These are phyloP conservation scores for Murina feae DNA, from an alignment of 2,113 vertebrate species.

Conservation along the genomic window DNA sequence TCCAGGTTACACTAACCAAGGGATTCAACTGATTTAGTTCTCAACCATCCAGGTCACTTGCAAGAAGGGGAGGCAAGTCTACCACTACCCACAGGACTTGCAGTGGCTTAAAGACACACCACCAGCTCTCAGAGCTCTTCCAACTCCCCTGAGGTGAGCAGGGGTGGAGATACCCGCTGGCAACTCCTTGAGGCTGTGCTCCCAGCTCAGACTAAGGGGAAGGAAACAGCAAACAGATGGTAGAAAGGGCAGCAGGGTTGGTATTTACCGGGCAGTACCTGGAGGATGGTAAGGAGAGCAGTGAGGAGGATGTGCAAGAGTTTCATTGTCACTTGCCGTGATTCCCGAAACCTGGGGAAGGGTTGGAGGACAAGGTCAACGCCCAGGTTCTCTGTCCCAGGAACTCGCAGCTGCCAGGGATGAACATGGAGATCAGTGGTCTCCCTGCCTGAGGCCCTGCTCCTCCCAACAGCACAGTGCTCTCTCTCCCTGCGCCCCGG, in stretches of 20 bases:
- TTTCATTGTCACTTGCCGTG: background rate
- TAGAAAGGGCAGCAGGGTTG: background rate
- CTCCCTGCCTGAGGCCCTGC: background rate
- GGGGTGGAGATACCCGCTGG: fast-evolving
- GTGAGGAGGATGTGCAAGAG: background rate
- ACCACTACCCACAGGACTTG: background rate
- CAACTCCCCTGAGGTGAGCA: background rate
- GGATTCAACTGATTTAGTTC: background rate
- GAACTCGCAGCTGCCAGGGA: background rate
- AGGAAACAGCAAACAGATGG: background rate
- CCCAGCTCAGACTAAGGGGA: background rate
- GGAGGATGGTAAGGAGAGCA: background rate
- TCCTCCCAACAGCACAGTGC: too few relatives aligned
- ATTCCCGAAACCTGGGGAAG: background rate
- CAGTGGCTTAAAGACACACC: background rate
- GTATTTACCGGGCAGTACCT: slow-evolving; percentile 33
- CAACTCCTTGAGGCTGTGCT: background rate
- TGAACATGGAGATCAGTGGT: fast-evolving
- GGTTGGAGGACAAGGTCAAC: background rate
- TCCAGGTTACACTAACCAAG: background rate
- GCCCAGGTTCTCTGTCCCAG: background rate
- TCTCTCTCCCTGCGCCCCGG: too few relatives aligned
- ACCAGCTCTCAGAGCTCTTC: background rate
- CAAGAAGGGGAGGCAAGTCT: background rate
- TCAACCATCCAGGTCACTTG: background rate